Base-by-base conservation (phyloP, 2,797 vertebrate species). In the Coregonus sp. region DNA sequence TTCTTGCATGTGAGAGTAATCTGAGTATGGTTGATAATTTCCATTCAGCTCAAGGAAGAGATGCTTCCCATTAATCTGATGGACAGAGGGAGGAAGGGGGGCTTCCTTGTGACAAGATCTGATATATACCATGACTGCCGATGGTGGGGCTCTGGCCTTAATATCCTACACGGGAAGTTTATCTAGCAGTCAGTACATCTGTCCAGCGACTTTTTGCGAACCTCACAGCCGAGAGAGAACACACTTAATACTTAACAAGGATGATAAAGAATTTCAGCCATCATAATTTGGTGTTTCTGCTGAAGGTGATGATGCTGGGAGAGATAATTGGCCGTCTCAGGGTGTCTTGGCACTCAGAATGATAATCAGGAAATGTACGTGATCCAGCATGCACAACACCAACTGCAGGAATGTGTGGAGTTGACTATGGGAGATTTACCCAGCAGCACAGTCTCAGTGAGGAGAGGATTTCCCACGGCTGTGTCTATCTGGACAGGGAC, bases 381-480 rank as follows among this genome's bases (percentile, higher is more conserved):
- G 87, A 87, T 77, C 72, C 75, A 84, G 79, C 85, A 76, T 80
- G 79, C 75, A 84, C 78, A 79, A 86, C 80, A 77, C 16, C 33
- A 72, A 61, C 69, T 78, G 79, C 29, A 84, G 80, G 79, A 83
- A 87, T 86, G 80, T 78, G 73, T 52, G 31, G 15, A 31, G 65
- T 50, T 76, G 50, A 15, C 52, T 74, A 33, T 29, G 50, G 69
- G 69, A 20, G n/a, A n/a, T 40, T 15, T 50, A 47, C 7, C 40
- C 20, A 11, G 40, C 40, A 29, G 70, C 20, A 51, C 40, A 47
- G 47, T n/a, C 68, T 7, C 33, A 4, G 67, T 47, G 35, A 47
- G 18, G 18, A 70, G 68, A 70, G 18, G 16, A 18, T 85, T 86
- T 90, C 86, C 82, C 82, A 90, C 80, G 84, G 16, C 18, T 40